Evolutionary conservation across 2,113 vertebrate genomes (phyloP).

Genomic region (Hirundichthys speculiger): DNA sequence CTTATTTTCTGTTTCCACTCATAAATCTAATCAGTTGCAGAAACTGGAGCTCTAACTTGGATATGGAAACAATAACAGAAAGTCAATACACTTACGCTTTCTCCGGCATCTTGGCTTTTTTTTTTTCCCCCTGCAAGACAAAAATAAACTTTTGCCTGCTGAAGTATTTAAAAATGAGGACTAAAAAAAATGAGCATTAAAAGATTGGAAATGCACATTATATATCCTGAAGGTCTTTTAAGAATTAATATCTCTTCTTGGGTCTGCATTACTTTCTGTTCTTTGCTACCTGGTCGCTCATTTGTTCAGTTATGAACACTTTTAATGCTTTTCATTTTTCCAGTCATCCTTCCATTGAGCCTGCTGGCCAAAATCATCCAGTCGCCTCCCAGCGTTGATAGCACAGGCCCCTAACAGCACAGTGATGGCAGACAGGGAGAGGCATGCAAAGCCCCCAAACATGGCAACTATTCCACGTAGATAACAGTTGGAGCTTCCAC

Average conservation of each 20-base stretch:
- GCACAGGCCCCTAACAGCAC: slow-evolving; percentile 21
- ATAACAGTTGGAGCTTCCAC: slow-evolving; percentile 59
- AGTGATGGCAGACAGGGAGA: slow-evolving; percentile 65
- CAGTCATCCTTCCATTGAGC: not conserved
- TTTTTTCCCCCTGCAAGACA: slow-evolving; percentile 71
- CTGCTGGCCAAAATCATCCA: slow-evolving; percentile 29
- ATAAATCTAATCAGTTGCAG: slow-evolving; percentile 8
- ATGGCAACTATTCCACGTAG: slow-evolving; percentile 47
- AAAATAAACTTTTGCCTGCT: slow-evolving; percentile 70
- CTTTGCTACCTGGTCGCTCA: not conserved
- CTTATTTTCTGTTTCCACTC: too few species aligned
- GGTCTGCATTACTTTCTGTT: not conserved
- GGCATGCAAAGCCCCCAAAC: slow-evolving; percentile 34
- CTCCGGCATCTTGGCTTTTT: slow-evolving; percentile 78
- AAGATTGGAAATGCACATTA: not conserved
- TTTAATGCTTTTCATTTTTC: not conserved
- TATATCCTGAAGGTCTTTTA: too few species aligned
- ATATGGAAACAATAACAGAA: slow-evolving; percentile 48
- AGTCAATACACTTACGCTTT: slow-evolving; percentile 73
- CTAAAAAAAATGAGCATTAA: not conserved
- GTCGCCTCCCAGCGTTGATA: slow-evolving; percentile 45
- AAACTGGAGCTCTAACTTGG: slow-evolving; percentile 11
- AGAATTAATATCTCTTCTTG: too few species aligned
- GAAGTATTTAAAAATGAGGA: slow-evolving; percentile 41
- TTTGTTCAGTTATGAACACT: not conserved